Percentiles rank a stretch among this genome's conserved stretches.
phyloP scores from a whole-genome alignment of 92 coral and sea anemone genomes.

The Zoanthus sansibaricus region DNA sequence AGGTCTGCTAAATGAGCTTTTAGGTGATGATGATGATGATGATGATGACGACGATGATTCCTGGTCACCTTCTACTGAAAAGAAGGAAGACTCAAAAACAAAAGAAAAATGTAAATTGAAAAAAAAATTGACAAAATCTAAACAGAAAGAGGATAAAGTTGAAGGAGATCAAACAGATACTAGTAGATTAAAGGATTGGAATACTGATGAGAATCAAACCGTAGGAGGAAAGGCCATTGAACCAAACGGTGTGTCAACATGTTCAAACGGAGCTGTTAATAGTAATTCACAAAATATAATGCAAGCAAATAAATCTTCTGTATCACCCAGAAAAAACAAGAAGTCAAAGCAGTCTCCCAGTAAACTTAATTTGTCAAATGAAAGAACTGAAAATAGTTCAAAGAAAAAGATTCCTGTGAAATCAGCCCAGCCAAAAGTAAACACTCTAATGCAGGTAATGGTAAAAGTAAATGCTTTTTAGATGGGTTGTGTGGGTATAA shows the following conservation, averaged over 20 bases:
- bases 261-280: conserved; percentile 12
- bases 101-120: conserved; percentile 37
- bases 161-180: conserved; percentile 31
- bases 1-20: not conserved
- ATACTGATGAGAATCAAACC: conserved; percentile 39
- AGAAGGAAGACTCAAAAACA: conserved; percentile 22
- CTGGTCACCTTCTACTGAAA: conserved; percentile 13
- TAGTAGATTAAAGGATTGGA: conserved; percentile 16
- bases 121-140: conserved; percentile 40
- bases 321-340: conserved; percentile 34
- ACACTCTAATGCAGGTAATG: not conserved
- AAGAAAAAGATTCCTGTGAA: conserved; percentile 19
- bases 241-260: conserved; percentile 27
- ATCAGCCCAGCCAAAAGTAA: not conserved
- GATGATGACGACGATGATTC: conserved; percentile 38
- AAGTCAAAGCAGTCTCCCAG: not conserved
- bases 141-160: conserved; percentile 13
- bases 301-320: not conserved
- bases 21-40: conserved; percentile 7
- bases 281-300: not conserved
- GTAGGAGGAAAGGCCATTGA: conserved; percentile 4
- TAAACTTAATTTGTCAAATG: not conserved
- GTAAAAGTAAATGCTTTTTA: too few relatives aligned
- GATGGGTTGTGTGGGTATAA: too few relatives aligned
- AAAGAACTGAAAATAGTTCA: not conserved